Evolutionary conservation across 2,113 vertebrate genomes (phyloP).

Genomic region (Eira barbara): DNA sequence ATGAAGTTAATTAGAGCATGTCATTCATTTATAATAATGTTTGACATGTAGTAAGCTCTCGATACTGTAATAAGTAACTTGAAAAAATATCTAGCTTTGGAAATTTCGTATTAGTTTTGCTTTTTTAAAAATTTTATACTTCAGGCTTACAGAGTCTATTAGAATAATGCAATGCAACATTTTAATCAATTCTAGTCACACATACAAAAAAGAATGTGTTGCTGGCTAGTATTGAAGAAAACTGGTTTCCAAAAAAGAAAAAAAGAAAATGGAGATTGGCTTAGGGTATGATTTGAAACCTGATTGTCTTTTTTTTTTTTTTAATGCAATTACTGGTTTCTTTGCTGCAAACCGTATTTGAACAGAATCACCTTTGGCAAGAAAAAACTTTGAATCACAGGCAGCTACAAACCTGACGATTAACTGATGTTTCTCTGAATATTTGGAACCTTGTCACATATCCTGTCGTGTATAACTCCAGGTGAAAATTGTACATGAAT

Average conservation of each 20-base stretch:
- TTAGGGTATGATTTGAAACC: constrained; percentile 2
- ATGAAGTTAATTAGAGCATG: neutral
- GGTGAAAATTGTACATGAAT: neutral
- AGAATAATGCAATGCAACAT: neutral
- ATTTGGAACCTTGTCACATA: neutral
- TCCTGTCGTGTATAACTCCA: neutral
- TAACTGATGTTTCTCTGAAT: constrained; percentile 4
- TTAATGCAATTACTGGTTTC: neutral
- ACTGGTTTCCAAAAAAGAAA: neutral
- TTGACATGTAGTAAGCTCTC: neutral
- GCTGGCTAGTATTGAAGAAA: neutral
- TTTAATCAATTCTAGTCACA: neutral
- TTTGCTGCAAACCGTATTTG: neutral
- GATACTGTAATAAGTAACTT: neutral
- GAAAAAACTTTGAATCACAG: neutral
- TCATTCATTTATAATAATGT: neutral
- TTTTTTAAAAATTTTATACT: neutral
- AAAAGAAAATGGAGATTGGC: neutral
- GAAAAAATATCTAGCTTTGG: neutral
- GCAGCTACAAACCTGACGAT: neutral
- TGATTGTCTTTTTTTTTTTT: neutral
- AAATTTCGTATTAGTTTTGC: neutral
- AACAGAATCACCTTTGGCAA: neutral
- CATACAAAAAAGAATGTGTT: neutral
- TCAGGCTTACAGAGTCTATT: neutral